Evolutionary conservation across 2,113 vertebrate species (phyloP).

Genomic region (Phrynosoma blainvillii): DNA sequence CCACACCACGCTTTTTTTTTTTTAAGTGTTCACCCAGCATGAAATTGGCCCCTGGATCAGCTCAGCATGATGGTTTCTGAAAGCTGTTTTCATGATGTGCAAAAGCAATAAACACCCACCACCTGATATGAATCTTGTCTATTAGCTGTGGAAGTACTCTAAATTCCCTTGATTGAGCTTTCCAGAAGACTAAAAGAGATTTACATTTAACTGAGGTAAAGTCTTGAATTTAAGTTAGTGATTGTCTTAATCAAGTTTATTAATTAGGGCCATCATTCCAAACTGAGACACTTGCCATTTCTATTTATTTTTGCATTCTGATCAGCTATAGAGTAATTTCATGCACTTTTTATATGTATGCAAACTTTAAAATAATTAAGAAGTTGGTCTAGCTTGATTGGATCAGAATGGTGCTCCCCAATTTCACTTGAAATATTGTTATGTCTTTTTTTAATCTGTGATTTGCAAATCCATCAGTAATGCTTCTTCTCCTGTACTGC

Average conservation of each 20-base stretch:
- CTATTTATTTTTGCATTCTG: constrained; percentile 5
- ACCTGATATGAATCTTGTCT: constrained; percentile 3
- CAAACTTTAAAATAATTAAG: neutral
- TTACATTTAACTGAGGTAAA: neutral
- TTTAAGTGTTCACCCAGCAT: constrained; percentile 8
- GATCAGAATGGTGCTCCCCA: neutral
- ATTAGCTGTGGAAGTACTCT: constrained; percentile 13
- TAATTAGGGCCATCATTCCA: constrained; percentile 1
- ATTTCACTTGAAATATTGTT: neutral
- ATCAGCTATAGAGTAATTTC: neutral
- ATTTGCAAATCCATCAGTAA: neutral
- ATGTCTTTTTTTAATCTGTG: neutral
- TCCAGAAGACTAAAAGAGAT: neutral
- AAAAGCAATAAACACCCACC: constrained; percentile 19
- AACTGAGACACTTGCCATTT: neutral
- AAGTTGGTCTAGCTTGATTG: neutral
- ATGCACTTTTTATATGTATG: neutral
- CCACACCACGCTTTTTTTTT: neutral
- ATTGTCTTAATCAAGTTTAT: neutral
- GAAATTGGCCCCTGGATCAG: constrained; percentile 12
- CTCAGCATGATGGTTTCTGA: constrained; percentile 3
- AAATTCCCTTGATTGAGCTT: neutral
- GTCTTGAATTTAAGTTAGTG: neutral
- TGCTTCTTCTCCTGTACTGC: neutral
- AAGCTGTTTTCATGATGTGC: constrained; percentile 6